A percentile compares a stretch with the other conserved stretches of the same genome.
Conservation (phyloP, 2,888 invertebrate genomes). For the Hypolimnas misippus region DNA sequence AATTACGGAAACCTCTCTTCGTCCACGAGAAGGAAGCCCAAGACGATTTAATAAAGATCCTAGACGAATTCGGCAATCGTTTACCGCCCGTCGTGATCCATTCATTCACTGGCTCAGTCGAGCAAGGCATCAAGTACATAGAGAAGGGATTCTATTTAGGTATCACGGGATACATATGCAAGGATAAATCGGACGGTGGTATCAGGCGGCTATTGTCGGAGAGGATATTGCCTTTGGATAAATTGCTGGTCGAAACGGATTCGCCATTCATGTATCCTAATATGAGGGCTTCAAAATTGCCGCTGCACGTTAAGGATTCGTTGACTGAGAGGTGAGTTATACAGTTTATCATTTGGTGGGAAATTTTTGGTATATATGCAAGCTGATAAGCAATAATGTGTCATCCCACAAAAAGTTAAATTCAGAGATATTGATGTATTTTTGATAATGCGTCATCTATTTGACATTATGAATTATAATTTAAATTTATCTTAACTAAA, state of each 20-base stretch:
- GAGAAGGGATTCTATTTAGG: slow-evolving; percentile 94
- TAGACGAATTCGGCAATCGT: slow-evolving; percentile 68
- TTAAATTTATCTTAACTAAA: too few species aligned
- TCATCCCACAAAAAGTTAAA: too few species aligned
- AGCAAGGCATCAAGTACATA: slow-evolving; percentile 91
- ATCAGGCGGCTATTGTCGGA: slow-evolving; percentile 92
- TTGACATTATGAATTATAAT: too few species aligned
- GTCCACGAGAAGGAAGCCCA: slow-evolving; percentile 97
- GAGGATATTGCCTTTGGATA: slow-evolving; percentile 91
- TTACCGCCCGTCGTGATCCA: slow-evolving; percentile 94
- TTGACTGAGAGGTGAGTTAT: slow-evolving; percentile 89
- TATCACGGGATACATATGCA: slow-evolving; percentile 90
- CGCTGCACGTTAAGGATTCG: slow-evolving; percentile 93
- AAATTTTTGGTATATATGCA: not conserved
- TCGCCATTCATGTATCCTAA: slow-evolving; percentile 98
- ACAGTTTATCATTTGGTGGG: not conserved
- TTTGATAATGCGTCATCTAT: too few species aligned
- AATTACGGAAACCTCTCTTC: slow-evolving; percentile 93
- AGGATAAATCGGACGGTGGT: slow-evolving; percentile 96
- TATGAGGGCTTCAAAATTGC: slow-evolving; percentile 95
- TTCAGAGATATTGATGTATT: too few species aligned
- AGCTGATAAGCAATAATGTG: too few species aligned
- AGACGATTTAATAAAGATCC: slow-evolving; percentile 90
- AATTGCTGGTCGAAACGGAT: slow-evolving; percentile 95
- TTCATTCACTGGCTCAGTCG: slow-evolving; percentile 95